phyloP scores from a whole-genome alignment of 2,113 vertebrate genomes.

The Fregetta grallaria region DNA sequence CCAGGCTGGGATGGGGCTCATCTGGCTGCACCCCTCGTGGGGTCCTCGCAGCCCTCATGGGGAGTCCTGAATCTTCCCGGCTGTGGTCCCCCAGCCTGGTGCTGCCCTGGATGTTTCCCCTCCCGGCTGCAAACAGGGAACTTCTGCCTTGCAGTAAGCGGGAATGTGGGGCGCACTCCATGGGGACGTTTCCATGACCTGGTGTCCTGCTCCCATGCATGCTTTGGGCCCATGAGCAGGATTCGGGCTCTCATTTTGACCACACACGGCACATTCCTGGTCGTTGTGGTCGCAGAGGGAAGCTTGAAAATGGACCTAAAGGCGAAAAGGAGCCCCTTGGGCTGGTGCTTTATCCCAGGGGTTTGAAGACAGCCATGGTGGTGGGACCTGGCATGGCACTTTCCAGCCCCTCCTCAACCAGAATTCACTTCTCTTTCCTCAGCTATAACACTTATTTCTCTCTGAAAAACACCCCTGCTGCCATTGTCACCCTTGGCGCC shows the following conservation, averaged over 20 bases:
- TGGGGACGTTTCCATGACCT: neutral
- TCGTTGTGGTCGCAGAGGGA: accelerated
- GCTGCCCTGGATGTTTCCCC: neutral
- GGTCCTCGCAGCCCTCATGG: neutral
- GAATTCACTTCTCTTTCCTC: neutral
- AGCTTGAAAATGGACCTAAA: neutral
- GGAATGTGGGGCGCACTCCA: accelerated
- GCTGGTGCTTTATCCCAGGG: neutral
- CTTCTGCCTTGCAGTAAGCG: neutral
- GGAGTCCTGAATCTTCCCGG: neutral
- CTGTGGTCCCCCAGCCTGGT: too few relatives aligned
- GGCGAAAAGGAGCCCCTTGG: neutral
- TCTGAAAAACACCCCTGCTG: neutral
- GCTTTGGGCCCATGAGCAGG: neutral
- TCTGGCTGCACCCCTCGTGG: accelerated
- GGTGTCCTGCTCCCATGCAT: neutral
- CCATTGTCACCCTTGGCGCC: neutral
- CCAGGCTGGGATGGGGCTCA: neutral
- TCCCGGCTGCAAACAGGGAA: accelerated
- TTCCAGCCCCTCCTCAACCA: neutral
- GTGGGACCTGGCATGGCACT: neutral
- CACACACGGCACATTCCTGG: neutral
- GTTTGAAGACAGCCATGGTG: neutral
- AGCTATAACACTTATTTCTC: neutral
- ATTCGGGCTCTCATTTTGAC: neutral